A percentile compares a stretch with the other conserved stretches of the same genome.
Evolutionary conservation across 2,888 invertebrate species (phyloP).

Genomic region (Camptogramma bilineatum): DNA sequence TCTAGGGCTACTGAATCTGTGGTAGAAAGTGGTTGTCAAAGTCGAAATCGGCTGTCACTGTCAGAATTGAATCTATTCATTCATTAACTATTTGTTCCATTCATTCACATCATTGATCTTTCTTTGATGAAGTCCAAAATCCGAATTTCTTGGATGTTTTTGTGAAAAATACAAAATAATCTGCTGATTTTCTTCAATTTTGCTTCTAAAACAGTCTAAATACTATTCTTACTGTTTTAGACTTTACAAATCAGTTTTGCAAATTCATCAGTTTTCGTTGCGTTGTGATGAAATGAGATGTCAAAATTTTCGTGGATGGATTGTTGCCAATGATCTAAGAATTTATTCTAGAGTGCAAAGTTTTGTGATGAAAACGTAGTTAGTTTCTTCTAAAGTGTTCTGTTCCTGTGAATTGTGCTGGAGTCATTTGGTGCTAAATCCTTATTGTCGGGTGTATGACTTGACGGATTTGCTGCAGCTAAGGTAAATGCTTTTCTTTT

Average conservation of each 20-base stretch:
- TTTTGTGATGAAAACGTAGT: conserved; percentile 59
- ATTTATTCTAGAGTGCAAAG: conserved; percentile 65
- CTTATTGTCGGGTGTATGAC: conserved; percentile 61
- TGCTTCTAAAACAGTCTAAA: not conserved
- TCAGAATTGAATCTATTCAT: not conserved
- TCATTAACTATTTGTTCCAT: not conserved
- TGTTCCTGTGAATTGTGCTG: conserved; percentile 13
- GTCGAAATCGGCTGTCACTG: no score
- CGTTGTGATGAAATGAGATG: conserved; percentile 77
- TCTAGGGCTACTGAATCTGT: no score
- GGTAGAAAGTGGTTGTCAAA: no score
- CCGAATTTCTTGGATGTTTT: conserved; percentile 4
- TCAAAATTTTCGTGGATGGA: conserved; percentile 82
- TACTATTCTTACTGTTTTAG: not conserved
- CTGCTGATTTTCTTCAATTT: not conserved
- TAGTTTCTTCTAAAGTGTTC: conserved; percentile 11
- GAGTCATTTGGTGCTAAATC: conserved; percentile 35
- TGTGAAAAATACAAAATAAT: not conserved
- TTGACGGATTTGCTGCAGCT: conserved; percentile 66
- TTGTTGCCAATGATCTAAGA: conserved; percentile 73
- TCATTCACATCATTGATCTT: not conserved
- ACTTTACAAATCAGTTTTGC: conserved; percentile 11
- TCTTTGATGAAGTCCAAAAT: not conserved
- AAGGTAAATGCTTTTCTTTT: conserved; percentile 72
- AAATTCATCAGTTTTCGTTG: conserved; percentile 45